These are phyloP conservation scores for Scaptomyza flava DNA, from an alignment of 2,888 invertebrate genomes.

Conservation along the genomic window DNA sequence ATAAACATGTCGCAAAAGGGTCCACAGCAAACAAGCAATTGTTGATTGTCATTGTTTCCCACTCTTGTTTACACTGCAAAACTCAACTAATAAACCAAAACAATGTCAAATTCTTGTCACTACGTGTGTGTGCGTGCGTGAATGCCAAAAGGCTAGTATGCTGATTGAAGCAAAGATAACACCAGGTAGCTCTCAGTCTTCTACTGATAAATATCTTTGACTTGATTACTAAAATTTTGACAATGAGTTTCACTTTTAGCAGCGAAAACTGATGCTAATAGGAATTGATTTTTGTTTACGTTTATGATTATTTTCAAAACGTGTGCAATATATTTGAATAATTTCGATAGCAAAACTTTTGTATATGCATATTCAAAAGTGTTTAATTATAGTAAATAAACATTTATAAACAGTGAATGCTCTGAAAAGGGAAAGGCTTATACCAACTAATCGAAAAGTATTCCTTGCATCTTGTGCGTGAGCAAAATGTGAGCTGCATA, in stretches of 20 bases:
- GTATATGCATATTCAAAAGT: neutral
- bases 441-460: too few relatives aligned
- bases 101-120: slow-evolving; percentile 55
- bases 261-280: neutral
- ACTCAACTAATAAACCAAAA: slow-evolving; percentile 56
- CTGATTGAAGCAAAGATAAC: slow-evolving; percentile 9
- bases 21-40: slow-evolving; percentile 15
- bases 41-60: slow-evolving; percentile 35
- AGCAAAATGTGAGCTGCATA: slow-evolving; percentile 30
- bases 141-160: slow-evolving; percentile 13
- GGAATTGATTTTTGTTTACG: neutral
- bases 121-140: slow-evolving; percentile 26
- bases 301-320: neutral
- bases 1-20: slow-evolving; percentile 67
- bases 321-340: neutral
- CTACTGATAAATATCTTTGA: neutral
- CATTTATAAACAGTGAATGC: too few relatives aligned
- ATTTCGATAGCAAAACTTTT: neutral
- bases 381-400: too few relatives aligned
- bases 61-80: slow-evolving; percentile 55
- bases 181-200: neutral
- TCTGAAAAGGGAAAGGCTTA: too few relatives aligned
- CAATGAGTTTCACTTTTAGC: neutral
- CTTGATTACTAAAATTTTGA: neutral
- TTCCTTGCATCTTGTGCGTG: too few relatives aligned